Evolutionary conservation across 2,888 invertebrate genomes (phyloP), one percentile per base, ranked within the genome.

Genomic region (Clivina fossor): DNA sequence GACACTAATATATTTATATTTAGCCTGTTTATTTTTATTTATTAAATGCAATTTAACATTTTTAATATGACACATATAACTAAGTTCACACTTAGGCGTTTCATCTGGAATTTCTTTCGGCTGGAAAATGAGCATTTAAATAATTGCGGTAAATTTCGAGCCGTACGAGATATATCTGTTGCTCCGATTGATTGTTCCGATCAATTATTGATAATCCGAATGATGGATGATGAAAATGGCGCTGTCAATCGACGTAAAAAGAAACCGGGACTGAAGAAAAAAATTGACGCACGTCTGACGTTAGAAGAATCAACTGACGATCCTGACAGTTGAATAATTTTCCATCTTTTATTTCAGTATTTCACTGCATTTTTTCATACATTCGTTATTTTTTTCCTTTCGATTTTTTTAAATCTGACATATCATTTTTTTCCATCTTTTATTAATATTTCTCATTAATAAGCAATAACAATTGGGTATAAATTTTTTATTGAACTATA

Each of bases 101-200:
- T 98, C 76, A 85, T 99, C 40, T 99, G 99, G 99, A 99, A 99
- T 76, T 99, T 94, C 76, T 97, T 99, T 80, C 97, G 99, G 0
- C 74, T 99, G 67, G 99, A 99, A 78, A 99, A 99, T 78, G 99
- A 99, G 71, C 99, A 99, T 74, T 78, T 99, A 32, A 99, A 99
- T 78, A 99, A 99, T 77, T 98, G 98, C 77, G 99, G 99, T 73
- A 90, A 92, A 77, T 99, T 99, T 80, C 81, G 99, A 67, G 99
- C 99, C 5, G 98, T 99, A 0, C 78, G 99, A 3, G 99, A 99
- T 75, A 99, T 99, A 60, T 93, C 93, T 0, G 93, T 96, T 43
- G 94, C 93, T 35, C 95, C 95, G 1, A 82, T 95, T 41, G 90
- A 94, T 74, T 91, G 93, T 33, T 92, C 92, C 4, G 95, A 96